Conservation (phyloP, 2,113 vertebrate species). For the Calyptommatus sinebrachiatus region DNA sequence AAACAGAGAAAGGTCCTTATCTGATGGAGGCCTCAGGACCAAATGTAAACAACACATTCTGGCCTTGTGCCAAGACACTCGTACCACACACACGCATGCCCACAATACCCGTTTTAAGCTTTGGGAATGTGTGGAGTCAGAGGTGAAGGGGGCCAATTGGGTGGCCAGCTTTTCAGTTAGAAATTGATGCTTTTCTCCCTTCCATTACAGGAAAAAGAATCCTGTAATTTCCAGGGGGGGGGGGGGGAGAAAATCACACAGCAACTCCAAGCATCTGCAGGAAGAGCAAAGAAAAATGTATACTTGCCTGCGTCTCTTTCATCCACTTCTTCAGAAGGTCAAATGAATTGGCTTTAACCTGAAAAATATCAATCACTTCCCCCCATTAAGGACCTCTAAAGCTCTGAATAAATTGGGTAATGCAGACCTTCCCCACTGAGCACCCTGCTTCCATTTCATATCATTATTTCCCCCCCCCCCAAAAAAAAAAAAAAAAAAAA, state of each 20-base stretch:
- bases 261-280: neutral
- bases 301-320: neutral
- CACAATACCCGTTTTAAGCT: neutral
- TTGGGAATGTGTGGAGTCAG: too few species aligned
- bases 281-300: neutral
- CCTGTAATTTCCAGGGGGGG: neutral
- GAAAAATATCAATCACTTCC: neutral
- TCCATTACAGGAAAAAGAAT: neutral
- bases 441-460: neutral
- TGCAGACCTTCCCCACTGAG: neutral
- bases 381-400: neutral
- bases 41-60: neutral
- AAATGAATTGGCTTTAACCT: neutral
- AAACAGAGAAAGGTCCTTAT: neutral
- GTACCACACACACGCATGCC: neutral
- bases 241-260: neutral
- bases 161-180: neutral
- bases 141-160: neutral
- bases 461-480: neutral
- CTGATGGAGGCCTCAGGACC: neutral
- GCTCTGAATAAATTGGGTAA: neutral
- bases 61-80: neutral
- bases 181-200: neutral
- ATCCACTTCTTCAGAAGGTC: neutral
- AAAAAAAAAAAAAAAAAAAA: too few species aligned